A percentile compares a stretch with the other conserved stretches of the same genome.
Conservation (phyloP, 2,797 vertebrate species). For the Gymnopithys bicolor region DNA sequence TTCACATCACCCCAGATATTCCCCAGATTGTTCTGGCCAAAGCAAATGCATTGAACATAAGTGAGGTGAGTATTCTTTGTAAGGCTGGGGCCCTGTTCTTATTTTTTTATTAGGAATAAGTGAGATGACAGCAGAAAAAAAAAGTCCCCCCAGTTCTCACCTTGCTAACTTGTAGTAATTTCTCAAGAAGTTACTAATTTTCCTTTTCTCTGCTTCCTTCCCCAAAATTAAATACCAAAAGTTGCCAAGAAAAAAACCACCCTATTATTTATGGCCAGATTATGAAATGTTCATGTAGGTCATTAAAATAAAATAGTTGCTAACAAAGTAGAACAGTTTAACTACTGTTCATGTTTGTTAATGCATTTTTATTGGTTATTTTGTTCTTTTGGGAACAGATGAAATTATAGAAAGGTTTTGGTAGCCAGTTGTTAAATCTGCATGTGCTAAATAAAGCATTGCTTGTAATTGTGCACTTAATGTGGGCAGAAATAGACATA, state of each 20-base stretch:
- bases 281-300: background rate
- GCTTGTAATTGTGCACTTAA: background rate
- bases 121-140: background rate
- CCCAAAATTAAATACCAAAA: background rate
- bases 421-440: background rate
- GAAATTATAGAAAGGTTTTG: background rate
- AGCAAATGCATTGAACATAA: conserved; percentile 90
- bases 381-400: background rate
- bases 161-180: background rate
- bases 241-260: background rate
- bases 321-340: background rate
- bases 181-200: background rate
- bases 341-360: background rate
- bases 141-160: background rate
- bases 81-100: background rate
- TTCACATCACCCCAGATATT: conserved; percentile 88
- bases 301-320: background rate
- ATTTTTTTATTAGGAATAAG: background rate
- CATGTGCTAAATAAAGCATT: background rate
- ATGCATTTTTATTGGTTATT: background rate
- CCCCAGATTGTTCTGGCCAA: conserved; percentile 92
- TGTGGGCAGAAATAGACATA: background rate
- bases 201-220: background rate
- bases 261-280: background rate
- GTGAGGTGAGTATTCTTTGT: conserved; percentile 82